Percentiles rank a stretch among this genome's conserved stretches.
Evolutionary conservation across 2,797 vertebrate species (phyloP).

Genomic region (Numenius phaeopus): DNA sequence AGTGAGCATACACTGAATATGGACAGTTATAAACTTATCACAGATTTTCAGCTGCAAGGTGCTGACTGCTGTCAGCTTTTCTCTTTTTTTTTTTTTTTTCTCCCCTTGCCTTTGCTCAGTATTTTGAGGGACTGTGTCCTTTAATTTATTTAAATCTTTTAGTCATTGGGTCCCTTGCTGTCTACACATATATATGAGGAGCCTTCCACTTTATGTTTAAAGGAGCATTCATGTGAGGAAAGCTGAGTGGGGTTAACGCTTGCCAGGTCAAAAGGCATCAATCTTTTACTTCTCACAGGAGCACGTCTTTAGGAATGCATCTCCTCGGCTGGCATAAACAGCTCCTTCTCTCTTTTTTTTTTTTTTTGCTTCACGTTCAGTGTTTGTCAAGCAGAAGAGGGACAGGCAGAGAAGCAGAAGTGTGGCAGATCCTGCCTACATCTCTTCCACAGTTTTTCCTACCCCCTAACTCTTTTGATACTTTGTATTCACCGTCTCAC

Average conservation of each 20-base stretch:
- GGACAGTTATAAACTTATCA: neutral
- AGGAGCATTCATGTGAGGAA: neutral
- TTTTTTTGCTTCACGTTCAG: neutral
- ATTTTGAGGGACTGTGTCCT: neutral
- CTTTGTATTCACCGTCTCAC: constrained; percentile 72
- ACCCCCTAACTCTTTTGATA: constrained; percentile 40
- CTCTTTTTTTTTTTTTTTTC: no score
- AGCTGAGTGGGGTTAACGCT: neutral
- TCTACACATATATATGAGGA: neutral
- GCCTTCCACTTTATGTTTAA: neutral
- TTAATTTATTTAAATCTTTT: neutral
- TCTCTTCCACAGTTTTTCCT: constrained; percentile 29
- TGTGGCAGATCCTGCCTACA: neutral
- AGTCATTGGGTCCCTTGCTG: neutral
- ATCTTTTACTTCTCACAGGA: neutral
- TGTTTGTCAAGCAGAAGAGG: neutral
- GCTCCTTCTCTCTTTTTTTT: neutral
- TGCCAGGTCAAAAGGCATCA: neutral
- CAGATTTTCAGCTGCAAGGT: neutral
- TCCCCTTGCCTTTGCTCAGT: neutral
- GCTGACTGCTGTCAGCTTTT: neutral
- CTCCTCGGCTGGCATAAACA: neutral
- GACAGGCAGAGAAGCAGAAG: neutral
- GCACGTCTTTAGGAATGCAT: neutral
- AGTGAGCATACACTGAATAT: accelerated